Base-by-base conservation (phyloP, 2,113 vertebrate species). In the Raja brachyura region DNA sequence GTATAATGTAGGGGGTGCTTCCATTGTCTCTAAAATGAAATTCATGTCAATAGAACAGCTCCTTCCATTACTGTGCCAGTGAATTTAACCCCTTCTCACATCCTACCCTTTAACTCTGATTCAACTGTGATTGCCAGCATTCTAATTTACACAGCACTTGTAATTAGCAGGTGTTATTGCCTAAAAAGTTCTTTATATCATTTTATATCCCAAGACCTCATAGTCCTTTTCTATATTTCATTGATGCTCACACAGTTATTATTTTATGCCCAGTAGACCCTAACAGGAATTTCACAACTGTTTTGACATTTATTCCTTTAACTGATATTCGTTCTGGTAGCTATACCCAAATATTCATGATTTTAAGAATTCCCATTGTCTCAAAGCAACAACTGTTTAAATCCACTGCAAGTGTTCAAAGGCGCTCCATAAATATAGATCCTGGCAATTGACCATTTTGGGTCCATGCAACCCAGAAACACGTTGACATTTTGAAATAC, bases 271-370 rank as follows among this genome's bases (percentile, higher is more conserved):
- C 96, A 96, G 96, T 97, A 97, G 96, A 96, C 97, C 96, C 96
- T 96, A 97, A 97, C 97, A 97, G 97, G 97, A 97, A 96, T 97
- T 96, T 96, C 96, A 96, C 97, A 96, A 97, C 96, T 97, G 97
- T 96, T 97, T 95, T 96, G 96, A 95, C 96, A 96, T 97, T 97
- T 97, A 97, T 97, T 97, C 95, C 96, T 97, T 97, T 97, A 97
- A 96, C 96, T 97, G 97, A 97, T 98, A 97, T 97, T 98, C 96
- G 97, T 97, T 97, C 97, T 97, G 97, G 97, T 97, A 96, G 96
- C 97, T 97, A 95, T 95, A 95, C 95, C 96, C 98, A 97, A 98
- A 99, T 99, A 98, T 99, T 98, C 97, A 98, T 98, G 98, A 98
- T 96, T 96, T 95, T 96, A 94, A 95, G 22, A 96, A 95, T 98